Percentiles rank a stretch among this genome's conserved stretches.
phyloP scores from a whole-genome alignment of 2,113 vertebrate species.

The Dicaeum eximium region DNA sequence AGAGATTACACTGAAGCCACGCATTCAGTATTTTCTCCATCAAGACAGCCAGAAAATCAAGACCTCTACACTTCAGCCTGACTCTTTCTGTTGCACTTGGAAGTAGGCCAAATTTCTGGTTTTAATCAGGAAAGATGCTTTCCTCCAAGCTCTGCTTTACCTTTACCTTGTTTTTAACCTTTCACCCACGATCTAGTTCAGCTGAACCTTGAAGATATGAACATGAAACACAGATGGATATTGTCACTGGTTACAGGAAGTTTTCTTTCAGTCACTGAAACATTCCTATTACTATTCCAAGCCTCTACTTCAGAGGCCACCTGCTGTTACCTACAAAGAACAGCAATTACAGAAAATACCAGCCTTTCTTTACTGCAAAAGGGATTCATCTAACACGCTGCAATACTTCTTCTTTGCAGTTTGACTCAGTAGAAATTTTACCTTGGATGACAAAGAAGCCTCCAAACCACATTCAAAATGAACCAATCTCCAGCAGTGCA shows the following conservation, averaged over 20 bases:
- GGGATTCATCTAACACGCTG: fast-evolving
- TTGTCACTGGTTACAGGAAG: background rate
- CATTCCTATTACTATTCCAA: background rate
- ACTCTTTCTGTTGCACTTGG: background rate
- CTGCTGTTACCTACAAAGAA: background rate
- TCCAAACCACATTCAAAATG: background rate
- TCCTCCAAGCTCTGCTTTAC: background rate
- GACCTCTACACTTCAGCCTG: background rate
- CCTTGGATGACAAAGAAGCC: background rate
- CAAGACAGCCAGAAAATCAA: background rate
- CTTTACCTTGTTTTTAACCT: background rate
- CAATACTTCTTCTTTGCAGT: background rate
- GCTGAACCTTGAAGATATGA: background rate
- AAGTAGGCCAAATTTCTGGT: background rate
- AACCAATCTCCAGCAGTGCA: background rate
- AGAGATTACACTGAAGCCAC: background rate
- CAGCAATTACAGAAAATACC: background rate
- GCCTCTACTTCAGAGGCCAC: background rate
- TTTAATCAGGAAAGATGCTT: background rate
- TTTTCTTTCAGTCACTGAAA: background rate
- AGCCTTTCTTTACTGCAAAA: background rate
- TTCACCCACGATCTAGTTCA: background rate
- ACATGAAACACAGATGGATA: background rate
- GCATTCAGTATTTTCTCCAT: background rate
- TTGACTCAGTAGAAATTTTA: background rate